Base-by-base conservation (phyloP, 2,113 vertebrate genomes). In the Eonycteris spelaea region DNA sequence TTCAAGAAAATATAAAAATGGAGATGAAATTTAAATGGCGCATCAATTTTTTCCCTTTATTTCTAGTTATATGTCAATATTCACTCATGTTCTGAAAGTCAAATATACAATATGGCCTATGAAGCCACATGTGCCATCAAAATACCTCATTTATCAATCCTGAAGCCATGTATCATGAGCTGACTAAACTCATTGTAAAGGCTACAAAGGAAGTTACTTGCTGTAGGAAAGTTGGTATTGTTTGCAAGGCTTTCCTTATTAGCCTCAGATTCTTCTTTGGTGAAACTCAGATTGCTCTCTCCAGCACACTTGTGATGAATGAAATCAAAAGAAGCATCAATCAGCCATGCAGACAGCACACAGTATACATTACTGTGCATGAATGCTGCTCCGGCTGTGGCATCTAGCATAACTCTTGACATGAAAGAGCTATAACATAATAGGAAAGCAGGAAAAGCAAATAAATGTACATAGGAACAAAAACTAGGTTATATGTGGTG, bases 281-380 rank as follows among this genome's bases (percentile, higher is more conserved):
- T 55, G 73, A 95, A 63, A 82, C 19, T 85, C 8, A 35, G 53
- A 38, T 70, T 13, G 13, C 8, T 61, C n/a, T 13, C 24, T 93
- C 55, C 4, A 55, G 15, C 4, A 73, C 26, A 33, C 68, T 57
- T 61, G 35, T 74, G 71, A 89, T 82, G 70, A 85, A 74, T 79
- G 78, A 80, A 90, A 85, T 38, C 19, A 40, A 28, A 87, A 67
- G 18, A 28, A 59, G 8, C 61, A 53, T 77, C 43, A 53, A 4
- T 53, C n/a, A 45, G 38, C 26, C 16, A 30, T 4, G 21, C 45
- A 79, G 45, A 75, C 0, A 35, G 43, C 38, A 71, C 14, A 33
- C 30, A 82, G 43, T 3, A 6, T 9, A 0, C 2, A 11, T 45
- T n/a, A 22, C 9, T 4, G 14, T 21, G 2, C 10, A 1, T 1